phyloP scores from a whole-genome alignment of 1,140 invertebrate genomes.

The Neodiprion lecontei region DNA sequence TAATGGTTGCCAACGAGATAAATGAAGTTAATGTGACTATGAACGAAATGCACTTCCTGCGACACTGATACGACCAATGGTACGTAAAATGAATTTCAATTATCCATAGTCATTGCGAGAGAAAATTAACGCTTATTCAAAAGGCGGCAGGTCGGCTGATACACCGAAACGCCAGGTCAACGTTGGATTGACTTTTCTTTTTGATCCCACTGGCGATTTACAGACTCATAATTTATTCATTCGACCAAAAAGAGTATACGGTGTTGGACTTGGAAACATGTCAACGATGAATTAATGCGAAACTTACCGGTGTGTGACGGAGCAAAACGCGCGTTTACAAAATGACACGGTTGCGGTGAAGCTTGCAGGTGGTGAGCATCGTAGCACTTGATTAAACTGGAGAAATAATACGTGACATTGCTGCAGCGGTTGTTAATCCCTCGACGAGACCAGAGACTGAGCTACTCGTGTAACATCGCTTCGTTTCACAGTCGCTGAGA shows the following conservation, averaged over 20 bases:
- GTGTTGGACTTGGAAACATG: not conserved
- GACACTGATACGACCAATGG: too few relatives aligned
- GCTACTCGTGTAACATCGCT: not conserved
- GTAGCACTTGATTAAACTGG: not conserved
- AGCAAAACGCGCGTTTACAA: too few relatives aligned
- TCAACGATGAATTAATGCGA: too few relatives aligned
- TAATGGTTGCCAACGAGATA: too few relatives aligned
- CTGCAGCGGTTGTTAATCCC: not conserved
- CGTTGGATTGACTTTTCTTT: not conserved
- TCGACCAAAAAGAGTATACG: not conserved
- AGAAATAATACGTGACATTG: not conserved
- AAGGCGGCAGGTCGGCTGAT: too few relatives aligned
- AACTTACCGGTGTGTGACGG: too few relatives aligned
- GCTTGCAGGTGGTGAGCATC: not conserved
- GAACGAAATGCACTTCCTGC: too few relatives aligned
- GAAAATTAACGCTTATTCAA: too few relatives aligned
- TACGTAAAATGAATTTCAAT: too few relatives aligned
- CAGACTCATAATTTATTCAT: not conserved
- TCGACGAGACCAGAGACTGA: slow-evolving; percentile 4
- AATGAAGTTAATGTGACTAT: too few relatives aligned
- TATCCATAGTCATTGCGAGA: too few relatives aligned
- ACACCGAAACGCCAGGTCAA: too few relatives aligned
- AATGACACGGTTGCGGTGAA: not conserved
- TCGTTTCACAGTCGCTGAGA: not conserved
- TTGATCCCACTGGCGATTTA: not conserved